Evolutionary conservation across 1,140 invertebrate species (phyloP), one percentile per base, ranked within the genome.

Genomic region (Aphelinus atriplicis): DNA sequence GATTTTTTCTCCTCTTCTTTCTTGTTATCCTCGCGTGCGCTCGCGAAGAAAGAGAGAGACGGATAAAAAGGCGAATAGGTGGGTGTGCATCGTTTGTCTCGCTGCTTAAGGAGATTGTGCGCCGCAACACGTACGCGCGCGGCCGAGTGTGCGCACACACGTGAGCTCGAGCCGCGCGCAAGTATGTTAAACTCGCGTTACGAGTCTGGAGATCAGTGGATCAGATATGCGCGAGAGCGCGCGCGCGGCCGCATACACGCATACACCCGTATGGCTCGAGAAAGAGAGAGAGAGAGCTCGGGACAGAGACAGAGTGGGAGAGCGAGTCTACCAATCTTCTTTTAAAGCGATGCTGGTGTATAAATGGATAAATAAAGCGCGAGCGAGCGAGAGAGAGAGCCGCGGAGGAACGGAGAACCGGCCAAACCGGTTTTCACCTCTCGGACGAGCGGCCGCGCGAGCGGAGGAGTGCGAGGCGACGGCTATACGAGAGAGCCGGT

Each of bases 341-440:
- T 72, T 77, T 63, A 69, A 72, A 71, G 65, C 57, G 63, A 67
- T 61, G 56, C 10, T 26, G 75, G 66, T 71, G 50, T 71, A 63
- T 53, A 68, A 55, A 66, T 10, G 58, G 70, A 76, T 67, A 65
- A 61, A 71, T 56, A 76, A 47, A 71, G 56, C 53, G 57, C 58
- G 74, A 56, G 65, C 45, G 67, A 57, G 47, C 53, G 26, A 45
- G 48, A 69, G 46, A 61, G 46, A 46, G 58, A 68, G 63, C 70
- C 26, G 43, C 46, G 45, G 46, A 64, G 42, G 56, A 47, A 45
- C 50, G 43, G 45, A 26, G 48, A 69, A 47, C 84, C 80, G 79
- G 83, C 77, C 71, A 75, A 79, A 84, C 83, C 82, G 85, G 86
- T 86, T 87, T 79, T 73, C 64, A 62, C 56, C 64, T 58, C 56